Evolutionary conservation across 2,113 vertebrate species (phyloP).

Genomic region (Oostethus manadensis): DNA sequence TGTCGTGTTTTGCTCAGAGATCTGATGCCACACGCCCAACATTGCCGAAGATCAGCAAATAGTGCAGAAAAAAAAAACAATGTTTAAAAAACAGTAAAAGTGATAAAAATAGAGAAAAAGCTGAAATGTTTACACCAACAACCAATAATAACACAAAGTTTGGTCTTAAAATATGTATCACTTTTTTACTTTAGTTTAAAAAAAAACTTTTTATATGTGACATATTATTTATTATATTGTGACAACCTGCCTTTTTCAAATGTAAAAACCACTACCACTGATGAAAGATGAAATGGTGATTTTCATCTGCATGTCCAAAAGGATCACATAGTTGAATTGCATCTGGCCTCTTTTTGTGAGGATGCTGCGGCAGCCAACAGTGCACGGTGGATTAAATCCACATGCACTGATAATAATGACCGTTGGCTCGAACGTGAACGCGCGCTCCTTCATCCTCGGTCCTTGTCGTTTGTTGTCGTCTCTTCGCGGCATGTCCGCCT

Average conservation of each 20-base stretch:
- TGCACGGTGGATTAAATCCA: constrained; percentile 46
- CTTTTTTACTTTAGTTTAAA: too few relatives aligned
- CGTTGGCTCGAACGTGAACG: constrained; percentile 60
- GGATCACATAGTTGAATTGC: constrained; percentile 9
- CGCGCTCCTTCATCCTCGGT: constrained; percentile 52
- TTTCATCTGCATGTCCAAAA: not conserved
- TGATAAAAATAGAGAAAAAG: too few relatives aligned
- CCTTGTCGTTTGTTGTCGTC: constrained; percentile 49
- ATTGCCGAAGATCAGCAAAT: too few relatives aligned
- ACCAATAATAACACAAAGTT: too few relatives aligned
- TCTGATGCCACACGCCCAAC: too few relatives aligned
- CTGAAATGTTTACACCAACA: too few relatives aligned
- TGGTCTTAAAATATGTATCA: too few relatives aligned
- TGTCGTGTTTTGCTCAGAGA: too few relatives aligned
- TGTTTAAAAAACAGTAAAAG: too few relatives aligned
- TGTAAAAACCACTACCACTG: not conserved
- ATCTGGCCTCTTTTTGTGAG: constrained; percentile 20
- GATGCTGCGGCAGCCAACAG: constrained; percentile 42
- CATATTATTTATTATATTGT: too few relatives aligned
- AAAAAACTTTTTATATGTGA: too few relatives aligned
- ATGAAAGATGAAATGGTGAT: not conserved
- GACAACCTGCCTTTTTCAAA: not conserved
- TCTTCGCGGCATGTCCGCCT: constrained; percentile 45
- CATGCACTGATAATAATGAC: constrained; percentile 54
- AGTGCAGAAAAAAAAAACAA: too few relatives aligned